phyloP scores from a whole-genome alignment of 2,888 invertebrate species.

The Lissocephala sabroskyi region DNA sequence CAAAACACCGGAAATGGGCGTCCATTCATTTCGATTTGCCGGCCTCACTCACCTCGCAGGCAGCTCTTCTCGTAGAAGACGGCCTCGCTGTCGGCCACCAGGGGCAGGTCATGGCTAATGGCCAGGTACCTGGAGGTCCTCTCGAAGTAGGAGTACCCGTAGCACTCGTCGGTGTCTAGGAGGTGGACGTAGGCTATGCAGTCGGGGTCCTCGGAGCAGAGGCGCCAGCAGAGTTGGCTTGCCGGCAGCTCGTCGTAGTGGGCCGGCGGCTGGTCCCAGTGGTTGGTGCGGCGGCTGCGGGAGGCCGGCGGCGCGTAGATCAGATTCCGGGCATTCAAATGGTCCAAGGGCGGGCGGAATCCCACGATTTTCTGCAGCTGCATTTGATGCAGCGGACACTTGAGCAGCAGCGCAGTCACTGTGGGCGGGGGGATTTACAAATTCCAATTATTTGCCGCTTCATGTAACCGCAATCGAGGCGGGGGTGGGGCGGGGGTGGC shows the following conservation, averaged over 20 bases:
- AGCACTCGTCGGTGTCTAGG: conserved; percentile 67
- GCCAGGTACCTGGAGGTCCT: conserved; percentile 52
- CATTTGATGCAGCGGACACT: conserved; percentile 70
- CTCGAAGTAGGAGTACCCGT: conserved; percentile 67
- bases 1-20: background rate
- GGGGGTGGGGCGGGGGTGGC: background rate
- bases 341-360: conserved; percentile 66
- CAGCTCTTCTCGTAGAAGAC: conserved; percentile 71
- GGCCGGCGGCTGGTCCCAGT: conserved; percentile 3
- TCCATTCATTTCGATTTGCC: background rate
- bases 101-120: conserved; percentile 50
- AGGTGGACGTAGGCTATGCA: conserved; percentile 70
- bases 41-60: conserved; percentile 57
- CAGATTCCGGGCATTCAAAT: conserved; percentile 55
- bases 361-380: conserved; percentile 71
- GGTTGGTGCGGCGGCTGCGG: conserved; percentile 31
- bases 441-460: conserved; percentile 2
- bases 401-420: conserved; percentile 64
- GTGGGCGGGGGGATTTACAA: background rate
- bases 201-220: conserved; percentile 66
- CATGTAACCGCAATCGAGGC: too few species aligned
- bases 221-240: conserved; percentile 64
- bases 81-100: conserved; percentile 68
- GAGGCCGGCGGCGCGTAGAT: conserved; percentile 53
- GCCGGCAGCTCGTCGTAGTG: conserved; percentile 23